These are phyloP conservation scores for Zaprionus kolodkinae DNA, from an alignment of 1,140 invertebrate genomes.

Conservation along the genomic window DNA sequence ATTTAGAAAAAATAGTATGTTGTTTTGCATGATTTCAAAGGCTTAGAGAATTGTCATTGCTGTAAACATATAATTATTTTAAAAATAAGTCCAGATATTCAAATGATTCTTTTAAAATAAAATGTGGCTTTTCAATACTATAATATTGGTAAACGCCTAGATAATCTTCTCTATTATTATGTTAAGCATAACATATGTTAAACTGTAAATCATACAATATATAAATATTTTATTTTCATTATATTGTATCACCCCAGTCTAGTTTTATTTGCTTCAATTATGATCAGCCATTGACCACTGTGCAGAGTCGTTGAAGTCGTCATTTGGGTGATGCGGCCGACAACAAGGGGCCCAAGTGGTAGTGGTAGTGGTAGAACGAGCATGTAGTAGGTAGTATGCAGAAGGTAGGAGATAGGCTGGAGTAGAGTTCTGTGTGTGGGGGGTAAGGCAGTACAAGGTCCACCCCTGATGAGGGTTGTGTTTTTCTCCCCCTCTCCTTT, in stretches of 20 bases:
- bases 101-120: no score
- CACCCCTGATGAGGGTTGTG: constrained; percentile 50
- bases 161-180: no score
- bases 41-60: no score
- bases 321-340: constrained; percentile 66
- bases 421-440: constrained; percentile 20
- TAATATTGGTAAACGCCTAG: no score
- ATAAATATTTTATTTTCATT: background rate
- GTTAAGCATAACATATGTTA: no score
- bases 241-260: background rate
- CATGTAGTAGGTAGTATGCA: constrained; percentile 30
- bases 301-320: constrained; percentile 1
- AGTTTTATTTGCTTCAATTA: background rate
- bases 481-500: background rate
- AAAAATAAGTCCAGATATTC: no score
- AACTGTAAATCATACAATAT: no score
- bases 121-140: no score
- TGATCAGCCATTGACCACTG: background rate
- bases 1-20: no score
- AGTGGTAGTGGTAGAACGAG: constrained; percentile 30
- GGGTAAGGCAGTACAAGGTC: constrained; percentile 44
- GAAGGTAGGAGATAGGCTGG: constrained; percentile 25
- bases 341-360: constrained; percentile 48
- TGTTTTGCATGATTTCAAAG: no score
- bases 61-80: no score